Evolutionary conservation across 1,140 invertebrate species (phyloP), one percentile per base, ranked within the genome.

Genomic region (Dolichoris vasculosae): DNA sequence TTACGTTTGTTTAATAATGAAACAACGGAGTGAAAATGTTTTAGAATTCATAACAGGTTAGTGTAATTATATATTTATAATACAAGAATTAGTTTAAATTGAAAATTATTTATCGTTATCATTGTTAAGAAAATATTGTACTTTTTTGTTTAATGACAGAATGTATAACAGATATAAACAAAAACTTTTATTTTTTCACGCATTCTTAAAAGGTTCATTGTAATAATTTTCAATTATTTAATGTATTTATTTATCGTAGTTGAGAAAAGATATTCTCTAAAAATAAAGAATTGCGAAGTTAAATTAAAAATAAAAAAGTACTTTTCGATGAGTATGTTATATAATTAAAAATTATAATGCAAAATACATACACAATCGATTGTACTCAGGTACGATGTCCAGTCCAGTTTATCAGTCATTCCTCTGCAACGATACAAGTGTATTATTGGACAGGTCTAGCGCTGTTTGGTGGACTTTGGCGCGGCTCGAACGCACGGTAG

Each of bases 1-100:
- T 35, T 96, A 95, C 88, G 94, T 94, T 20, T 96, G 96, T 88
- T 88, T 96, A 64, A 94, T 94, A 93, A 93, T 96, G 89, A 95
- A 95, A 85, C 93, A 95, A 81, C 93, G 95, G 82, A 94, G 95
- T 82, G 92, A 94, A 87, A 96, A 96, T 88, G 95, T 96, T 48
- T 87, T 96, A 84, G 96, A 96, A 93, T 96, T 96, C 82, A 86
- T 89, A 43, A 89, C 90, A 86, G 91, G 92, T 92, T 89, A 81
- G 83, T 87, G 77, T 40, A 81, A 32, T 69, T 38, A 32, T 13
- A 35, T 67, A 9, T 13, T 32, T 67, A 13, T 67, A 13, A 67
- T 32, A 32, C 15, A 67, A 67, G 0, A 35, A 23, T 40, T 69
- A 23, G 2, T 40, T 8, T 26, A 59, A 3, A 4, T 59, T 9